Conservation (phyloP, 92 coral and sea anemone genomes). For the Anthopleura xanthogrammica region DNA sequence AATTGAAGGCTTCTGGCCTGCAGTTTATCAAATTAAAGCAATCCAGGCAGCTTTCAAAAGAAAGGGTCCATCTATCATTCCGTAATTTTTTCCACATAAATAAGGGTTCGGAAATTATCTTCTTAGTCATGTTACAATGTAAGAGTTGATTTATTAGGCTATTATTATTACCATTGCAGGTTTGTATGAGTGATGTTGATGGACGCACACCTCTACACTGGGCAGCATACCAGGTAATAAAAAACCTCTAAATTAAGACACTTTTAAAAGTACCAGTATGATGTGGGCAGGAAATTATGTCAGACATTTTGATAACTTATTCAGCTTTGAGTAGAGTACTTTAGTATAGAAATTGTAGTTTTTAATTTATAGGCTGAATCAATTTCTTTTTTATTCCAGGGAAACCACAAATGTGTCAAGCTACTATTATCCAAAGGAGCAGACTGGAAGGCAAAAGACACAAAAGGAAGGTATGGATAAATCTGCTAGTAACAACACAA, state of each 20-base stretch:
- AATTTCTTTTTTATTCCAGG: slow-evolving; percentile 30
- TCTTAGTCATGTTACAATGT: not conserved
- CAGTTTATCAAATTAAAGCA: too few species aligned
- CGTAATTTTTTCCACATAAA: too few species aligned
- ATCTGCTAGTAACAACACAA: too few species aligned
- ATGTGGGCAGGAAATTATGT: too few species aligned
- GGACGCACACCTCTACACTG: slow-evolving; percentile 93
- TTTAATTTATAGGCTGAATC: not conserved
- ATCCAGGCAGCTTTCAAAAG: too few species aligned
- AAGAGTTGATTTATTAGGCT: not conserved
- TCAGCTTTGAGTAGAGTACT: too few species aligned
- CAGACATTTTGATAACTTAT: too few species aligned
- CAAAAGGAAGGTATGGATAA: slow-evolving; percentile 62
- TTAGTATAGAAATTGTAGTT: not conserved
- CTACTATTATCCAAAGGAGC: slow-evolving; percentile 79
- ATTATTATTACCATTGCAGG: slow-evolving; percentile 34
- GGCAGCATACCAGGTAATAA: slow-evolving; percentile 83
- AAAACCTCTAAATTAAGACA: not conserved
- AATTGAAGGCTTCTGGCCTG: too few species aligned
- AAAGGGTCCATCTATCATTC: too few species aligned
- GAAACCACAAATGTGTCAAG: slow-evolving; percentile 88
- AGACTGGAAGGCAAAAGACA: slow-evolving; percentile 74
- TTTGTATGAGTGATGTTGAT: slow-evolving; percentile 74
- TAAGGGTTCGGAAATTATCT: too few species aligned
- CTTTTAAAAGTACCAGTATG: too few species aligned